Evolutionary conservation across 1,140 invertebrate species (phyloP).

Genomic region (Lasaia peninsularis): DNA sequence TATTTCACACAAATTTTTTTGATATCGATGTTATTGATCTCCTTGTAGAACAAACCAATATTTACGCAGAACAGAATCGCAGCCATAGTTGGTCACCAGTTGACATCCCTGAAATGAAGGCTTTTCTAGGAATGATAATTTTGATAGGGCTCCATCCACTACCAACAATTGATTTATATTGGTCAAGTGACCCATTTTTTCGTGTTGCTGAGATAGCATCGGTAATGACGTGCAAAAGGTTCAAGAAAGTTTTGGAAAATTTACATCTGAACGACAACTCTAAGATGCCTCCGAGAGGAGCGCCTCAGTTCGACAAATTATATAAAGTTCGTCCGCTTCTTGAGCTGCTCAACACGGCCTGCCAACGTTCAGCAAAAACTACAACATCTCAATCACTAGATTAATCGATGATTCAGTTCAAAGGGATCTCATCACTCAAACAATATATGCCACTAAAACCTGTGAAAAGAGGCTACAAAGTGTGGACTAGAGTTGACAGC

Average conservation of each 20-base stretch:
- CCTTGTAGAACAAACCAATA: not conserved
- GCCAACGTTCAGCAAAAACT: not conserved
- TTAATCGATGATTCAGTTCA: slow-evolving; percentile 49
- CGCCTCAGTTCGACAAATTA: not conserved
- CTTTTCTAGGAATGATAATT: not conserved
- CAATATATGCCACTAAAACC: slow-evolving; percentile 69
- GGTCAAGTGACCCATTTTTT: not conserved
- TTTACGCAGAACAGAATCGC: not conserved
- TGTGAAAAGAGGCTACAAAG: slow-evolving; percentile 64
- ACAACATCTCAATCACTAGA: slow-evolving; percentile 25
- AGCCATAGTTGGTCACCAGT: not conserved
- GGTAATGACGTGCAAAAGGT: not conserved
- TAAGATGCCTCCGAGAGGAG: not conserved
- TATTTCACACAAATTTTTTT: not conserved
- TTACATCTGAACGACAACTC: not conserved
- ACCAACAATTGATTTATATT: not conserved
- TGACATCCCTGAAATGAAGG: not conserved
- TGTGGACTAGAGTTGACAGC: slow-evolving; percentile 43
- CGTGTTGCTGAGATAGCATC: not conserved
- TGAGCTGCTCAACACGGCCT: not conserved
- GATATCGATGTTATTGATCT: not conserved
- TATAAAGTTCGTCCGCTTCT: slow-evolving; percentile 14
- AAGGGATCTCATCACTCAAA: slow-evolving; percentile 46
- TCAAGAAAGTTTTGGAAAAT: not conserved
- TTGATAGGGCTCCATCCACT: not conserved